phyloP scores from a whole-genome alignment of 2,113 vertebrate genomes.

The Falcunculus frontatus region DNA sequence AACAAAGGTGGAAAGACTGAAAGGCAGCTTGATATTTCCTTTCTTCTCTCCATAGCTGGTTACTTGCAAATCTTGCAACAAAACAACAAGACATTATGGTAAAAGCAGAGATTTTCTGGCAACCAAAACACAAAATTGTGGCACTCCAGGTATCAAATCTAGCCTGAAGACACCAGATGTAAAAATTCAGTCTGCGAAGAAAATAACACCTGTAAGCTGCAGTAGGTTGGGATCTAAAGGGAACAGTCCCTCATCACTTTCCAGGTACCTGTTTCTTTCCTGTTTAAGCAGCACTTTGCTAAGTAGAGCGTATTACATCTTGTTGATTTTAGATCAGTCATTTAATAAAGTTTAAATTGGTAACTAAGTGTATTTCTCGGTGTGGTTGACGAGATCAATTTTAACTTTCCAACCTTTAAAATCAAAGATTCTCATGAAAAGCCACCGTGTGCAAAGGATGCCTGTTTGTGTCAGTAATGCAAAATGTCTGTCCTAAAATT shows the following conservation, averaged over 20 bases:
- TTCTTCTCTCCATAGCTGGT: slow-evolving; percentile 76
- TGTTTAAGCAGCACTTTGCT: background rate
- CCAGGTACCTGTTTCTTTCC: slow-evolving; percentile 64
- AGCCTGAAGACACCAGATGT: slow-evolving; percentile 54
- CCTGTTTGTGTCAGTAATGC: background rate
- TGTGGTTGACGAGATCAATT: background rate
- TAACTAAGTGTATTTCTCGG: background rate
- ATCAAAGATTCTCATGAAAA: background rate
- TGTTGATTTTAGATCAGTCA: background rate
- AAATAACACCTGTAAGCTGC: slow-evolving; percentile 28
- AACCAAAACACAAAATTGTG: slow-evolving; percentile 27
- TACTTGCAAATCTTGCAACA: slow-evolving; percentile 87
- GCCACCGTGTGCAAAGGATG: background rate
- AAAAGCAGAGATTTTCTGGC: slow-evolving; percentile 76
- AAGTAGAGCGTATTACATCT: background rate
- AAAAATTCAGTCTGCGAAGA: slow-evolving; percentile 50
- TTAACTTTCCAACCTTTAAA: background rate
- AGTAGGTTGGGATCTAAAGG: slow-evolving; percentile 53
- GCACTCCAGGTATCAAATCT: slow-evolving; percentile 56
- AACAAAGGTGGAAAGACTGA: background rate
- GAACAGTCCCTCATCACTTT: slow-evolving; percentile 46
- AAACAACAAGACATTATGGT: slow-evolving; percentile 77
- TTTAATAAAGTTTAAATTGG: background rate
- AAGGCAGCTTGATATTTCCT: background rate
- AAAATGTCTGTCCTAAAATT: background rate